Evolutionary conservation across 92 coral and sea anemone genomes (phyloP).

Genomic region (Phenganax subtilis): DNA sequence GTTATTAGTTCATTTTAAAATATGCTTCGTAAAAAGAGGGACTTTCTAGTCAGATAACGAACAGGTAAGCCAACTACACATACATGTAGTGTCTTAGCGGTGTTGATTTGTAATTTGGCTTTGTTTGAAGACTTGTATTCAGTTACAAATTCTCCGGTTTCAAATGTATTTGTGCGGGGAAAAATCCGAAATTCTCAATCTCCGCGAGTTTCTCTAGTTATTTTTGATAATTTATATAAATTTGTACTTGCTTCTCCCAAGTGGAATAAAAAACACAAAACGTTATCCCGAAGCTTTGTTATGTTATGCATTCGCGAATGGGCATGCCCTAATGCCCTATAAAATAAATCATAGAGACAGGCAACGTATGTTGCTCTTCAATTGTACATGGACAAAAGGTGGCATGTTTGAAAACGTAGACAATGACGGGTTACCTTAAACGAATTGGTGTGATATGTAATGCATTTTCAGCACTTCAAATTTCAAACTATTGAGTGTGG

Average conservation of each 20-base stretch:
- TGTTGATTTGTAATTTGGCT: background rate
- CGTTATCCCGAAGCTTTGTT: background rate
- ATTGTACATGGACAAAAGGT: too few species aligned
- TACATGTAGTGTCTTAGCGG: background rate
- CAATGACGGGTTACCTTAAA: too few species aligned
- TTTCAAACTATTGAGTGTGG: too few species aligned
- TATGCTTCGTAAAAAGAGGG: constrained; percentile 12
- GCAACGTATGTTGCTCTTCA: background rate
- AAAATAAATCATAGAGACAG: background rate
- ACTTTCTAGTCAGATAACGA: constrained; percentile 9
- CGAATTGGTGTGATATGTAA: too few species aligned
- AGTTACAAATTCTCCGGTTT: background rate
- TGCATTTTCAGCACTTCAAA: too few species aligned
- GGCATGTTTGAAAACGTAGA: too few species aligned
- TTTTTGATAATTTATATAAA: background rate
- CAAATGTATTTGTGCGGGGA: background rate
- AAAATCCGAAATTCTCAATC: too few species aligned
- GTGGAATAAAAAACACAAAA: background rate
- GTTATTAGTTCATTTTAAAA: too few species aligned
- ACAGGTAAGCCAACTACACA: constrained; percentile 12
- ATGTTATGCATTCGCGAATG: background rate
- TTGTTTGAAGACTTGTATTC: too few species aligned
- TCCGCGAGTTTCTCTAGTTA: too few species aligned
- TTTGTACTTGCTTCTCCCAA: background rate
- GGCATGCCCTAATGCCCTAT: background rate